Evolutionary conservation across 2,888 invertebrate genomes (phyloP), one percentile per base, ranked within the genome.

Genomic region (Drosophila antonietae): DNA sequence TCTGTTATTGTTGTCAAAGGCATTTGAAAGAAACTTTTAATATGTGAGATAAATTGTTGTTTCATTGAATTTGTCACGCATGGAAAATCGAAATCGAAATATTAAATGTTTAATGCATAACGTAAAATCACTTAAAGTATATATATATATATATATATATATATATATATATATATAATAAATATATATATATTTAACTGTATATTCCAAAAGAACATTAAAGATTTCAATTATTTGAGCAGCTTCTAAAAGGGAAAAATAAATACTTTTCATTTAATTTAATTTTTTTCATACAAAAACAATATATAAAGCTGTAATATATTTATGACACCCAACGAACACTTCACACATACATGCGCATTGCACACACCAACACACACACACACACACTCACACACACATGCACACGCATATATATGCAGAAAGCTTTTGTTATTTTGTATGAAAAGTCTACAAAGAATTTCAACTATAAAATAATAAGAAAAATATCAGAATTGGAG

Each of bases 1-100:
- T 84, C 71, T 81, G 87, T 88, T 86, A 86, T 84, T 88, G 84
- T 88, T 85, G 78, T 83, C 70, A 78, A 75, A 61, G 61, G 61
- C 65, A 81, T 70, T 61, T 64, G 53, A 75, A 61, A 69, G 49
- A 61, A 73, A 83, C 73, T 86, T 82, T 82, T 75, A 68, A 78
- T 68, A 72, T 81, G 75, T 83, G 83, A 70, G 73, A 73, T 49
- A 80, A 75, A 81, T 73, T 88, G 84, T 88, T 88, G 84, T 75
- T 88, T 76, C 81, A 88, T 86, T 88, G 71, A 83, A 86, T 83
- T 88, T 85, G 83, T 80, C 88, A 55, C 31, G 20, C 58, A 52
- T 58, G 18, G 39, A 57, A 53, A 52, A 59, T 60, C 71, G 60
- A 87, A 66, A 66, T 62, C 47, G 53, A 78, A 83, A 73, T 86